Evolutionary conservation across 2,113 vertebrate species (phyloP), one percentile per base, ranked within the genome.

Genomic region (Anarhynchus alexandrinus): DNA sequence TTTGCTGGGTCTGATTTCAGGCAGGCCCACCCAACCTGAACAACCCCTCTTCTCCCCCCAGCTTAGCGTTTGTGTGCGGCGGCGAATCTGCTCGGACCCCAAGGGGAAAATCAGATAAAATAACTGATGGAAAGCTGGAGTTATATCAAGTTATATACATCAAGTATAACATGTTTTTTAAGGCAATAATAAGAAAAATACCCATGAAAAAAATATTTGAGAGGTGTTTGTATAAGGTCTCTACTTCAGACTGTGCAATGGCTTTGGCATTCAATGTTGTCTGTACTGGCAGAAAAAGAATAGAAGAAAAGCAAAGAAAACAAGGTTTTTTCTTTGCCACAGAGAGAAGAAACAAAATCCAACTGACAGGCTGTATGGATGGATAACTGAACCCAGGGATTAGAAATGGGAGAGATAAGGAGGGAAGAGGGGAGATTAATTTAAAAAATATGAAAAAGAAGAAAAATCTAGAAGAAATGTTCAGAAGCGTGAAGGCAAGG

Each of bases 201-300:
- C 2, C 6, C 32, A 23, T 38, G 19, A 76, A 91, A 80, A 84
- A 84, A 42, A 7, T 29, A 70, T 49, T 42, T 81, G 72, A 64
- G 51, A 62, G 20, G 8, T 82, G 27, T 52, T 79, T 0, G 0
- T 57, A 49, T 19, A 54, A 57, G 13, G 9, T 76, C 26, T 79
- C 16, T 62, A 18, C 32, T 83, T 64, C 27, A 71, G 52, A 42
- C 38, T 65, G 2, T 67, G 43, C 34, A 34, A 29, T 43, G 32
- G 17, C 23, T 69, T 93, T 88, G 40, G n/a, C 52, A 45, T 61
- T 87, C 55, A 32, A 0, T 43, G 11, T 64, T 76, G 34, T 67
- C 66, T 77, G 12, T 77, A 40, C 0, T 5, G 62, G 27, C 57
- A 96, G 74, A 61, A 62, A 87, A 70, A 84, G 26, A 58, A 55